Evolutionary conservation across 2,888 invertebrate genomes (phyloP).

Genomic region (Furcula furcula): DNA sequence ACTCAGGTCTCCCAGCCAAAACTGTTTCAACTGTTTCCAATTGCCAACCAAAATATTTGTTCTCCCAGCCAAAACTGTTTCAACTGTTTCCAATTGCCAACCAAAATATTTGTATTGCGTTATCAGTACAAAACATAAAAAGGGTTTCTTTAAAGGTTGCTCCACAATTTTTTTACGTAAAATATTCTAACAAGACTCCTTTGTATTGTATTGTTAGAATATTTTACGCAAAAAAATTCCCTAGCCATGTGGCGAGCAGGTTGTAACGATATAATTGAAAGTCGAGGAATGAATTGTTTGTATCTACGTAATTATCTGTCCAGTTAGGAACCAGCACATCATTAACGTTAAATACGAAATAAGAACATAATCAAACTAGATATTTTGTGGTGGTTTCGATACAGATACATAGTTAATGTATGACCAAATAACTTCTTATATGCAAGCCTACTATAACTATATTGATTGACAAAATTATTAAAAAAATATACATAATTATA

Average conservation of each 20-base stretch:
- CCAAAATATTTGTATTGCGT: constrained; percentile 19
- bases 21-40: no score
- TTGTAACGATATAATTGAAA: neutral
- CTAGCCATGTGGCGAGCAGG: neutral
- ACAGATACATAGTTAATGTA: no score
- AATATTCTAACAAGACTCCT: no score
- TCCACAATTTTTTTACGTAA: constrained; percentile 1
- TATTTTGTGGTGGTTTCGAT: no score
- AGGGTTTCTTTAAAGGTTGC: constrained; percentile 6
- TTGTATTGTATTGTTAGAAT: constrained; percentile 4
- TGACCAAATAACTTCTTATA: no score
- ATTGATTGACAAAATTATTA: no score
- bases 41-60: constrained; percentile 23
- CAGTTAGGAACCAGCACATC: neutral
- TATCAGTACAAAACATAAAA: constrained; percentile 7
- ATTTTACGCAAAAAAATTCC: constrained; percentile 2
- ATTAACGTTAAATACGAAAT: neutral
- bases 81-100: constrained; percentile 11
- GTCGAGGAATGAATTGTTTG: neutral
- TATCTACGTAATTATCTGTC: neutral
- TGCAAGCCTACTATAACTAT: no score
- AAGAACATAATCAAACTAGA: no score
- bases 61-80: no score
- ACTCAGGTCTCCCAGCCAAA: no score
- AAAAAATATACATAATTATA: no score